Conservation (phyloP, 2,888 invertebrate genomes). For the Blastobasis lacticolella region DNA sequence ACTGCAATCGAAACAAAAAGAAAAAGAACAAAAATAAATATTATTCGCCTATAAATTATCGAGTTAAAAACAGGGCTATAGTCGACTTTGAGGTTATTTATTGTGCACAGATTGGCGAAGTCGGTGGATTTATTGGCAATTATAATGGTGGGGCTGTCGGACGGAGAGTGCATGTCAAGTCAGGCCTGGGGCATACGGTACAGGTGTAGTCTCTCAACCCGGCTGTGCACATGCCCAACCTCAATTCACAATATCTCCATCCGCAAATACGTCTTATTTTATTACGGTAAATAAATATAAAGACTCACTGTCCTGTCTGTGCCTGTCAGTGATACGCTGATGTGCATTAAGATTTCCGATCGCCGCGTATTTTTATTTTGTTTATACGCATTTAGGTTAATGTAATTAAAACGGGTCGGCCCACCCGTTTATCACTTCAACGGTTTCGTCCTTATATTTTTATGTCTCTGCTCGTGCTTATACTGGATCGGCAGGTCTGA, state of each 20-base stretch:
- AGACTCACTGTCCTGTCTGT: conserved; percentile 2
- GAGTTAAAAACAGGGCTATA: conserved; percentile 13
- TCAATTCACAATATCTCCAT: conserved; percentile 4
- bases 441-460: not conserved
- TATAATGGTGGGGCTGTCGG: conserved; percentile 18
- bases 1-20: not conserved
- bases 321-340: not conserved
- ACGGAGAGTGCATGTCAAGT: not conserved
- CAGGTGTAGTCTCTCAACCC: too few species aligned
- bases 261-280: not conserved
- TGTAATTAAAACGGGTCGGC: too few species aligned
- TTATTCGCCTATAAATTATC: conserved; percentile 10
- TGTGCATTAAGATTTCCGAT: too few species aligned
- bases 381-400: too few species aligned
- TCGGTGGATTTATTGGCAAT: conserved; percentile 23
- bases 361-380: too few species aligned
- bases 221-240: not conserved
- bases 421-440: not conserved
- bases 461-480: too few species aligned
- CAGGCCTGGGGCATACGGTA: not conserved
- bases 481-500: too few species aligned
- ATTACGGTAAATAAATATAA: not conserved
- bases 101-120: conserved; percentile 21
- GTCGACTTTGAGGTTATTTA: conserved; percentile 26
- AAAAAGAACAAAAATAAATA: too few species aligned